Percentiles rank a stretch among this genome's conserved stretches.
These are phyloP conservation scores for Neosalanx taihuensis DNA, from an alignment of 2,797 vertebrate species.

Conservation along the genomic window DNA sequence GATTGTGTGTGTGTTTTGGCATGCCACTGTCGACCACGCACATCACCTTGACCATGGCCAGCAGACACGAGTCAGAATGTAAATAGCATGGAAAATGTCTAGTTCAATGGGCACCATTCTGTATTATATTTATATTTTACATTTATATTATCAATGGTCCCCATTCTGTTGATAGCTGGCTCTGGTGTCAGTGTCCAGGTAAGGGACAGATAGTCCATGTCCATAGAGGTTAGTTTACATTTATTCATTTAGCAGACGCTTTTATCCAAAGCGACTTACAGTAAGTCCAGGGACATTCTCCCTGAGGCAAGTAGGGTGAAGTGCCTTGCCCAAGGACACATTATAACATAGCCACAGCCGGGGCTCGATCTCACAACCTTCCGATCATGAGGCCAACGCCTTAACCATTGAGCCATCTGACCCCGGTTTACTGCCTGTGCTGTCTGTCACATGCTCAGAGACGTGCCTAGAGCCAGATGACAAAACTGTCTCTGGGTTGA, in stretches of 20 bases:
- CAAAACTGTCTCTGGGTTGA: neutral
- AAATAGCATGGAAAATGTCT: slow-evolving; percentile 56
- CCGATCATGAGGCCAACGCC: too few relatives aligned
- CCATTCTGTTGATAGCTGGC: slow-evolving; percentile 53
- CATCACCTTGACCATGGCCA: slow-evolving; percentile 40
- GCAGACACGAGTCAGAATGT: slow-evolving; percentile 38
- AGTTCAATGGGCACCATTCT: slow-evolving; percentile 51
- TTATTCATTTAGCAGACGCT: too few relatives aligned
- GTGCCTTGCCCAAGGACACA: too few relatives aligned
- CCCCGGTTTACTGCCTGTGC: neutral
- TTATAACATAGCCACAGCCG: too few relatives aligned
- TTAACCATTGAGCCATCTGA: too few relatives aligned
- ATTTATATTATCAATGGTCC: slow-evolving; percentile 27
- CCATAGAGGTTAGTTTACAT: slow-evolving; percentile 35
- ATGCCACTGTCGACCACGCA: neutral
- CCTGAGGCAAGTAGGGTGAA: too few relatives aligned
- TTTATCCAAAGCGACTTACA: too few relatives aligned
- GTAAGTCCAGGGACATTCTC: too few relatives aligned
- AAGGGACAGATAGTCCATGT: slow-evolving; percentile 58
- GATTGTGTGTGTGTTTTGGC: neutral
- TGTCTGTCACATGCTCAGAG: neutral
- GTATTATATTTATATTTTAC: neutral
- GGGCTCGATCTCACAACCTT: too few relatives aligned
- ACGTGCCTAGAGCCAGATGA: neutral
- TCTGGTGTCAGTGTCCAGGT: slow-evolving; percentile 64